phyloP scores from a whole-genome alignment of 2,113 vertebrate species.

The Bothrops jararaca region DNA sequence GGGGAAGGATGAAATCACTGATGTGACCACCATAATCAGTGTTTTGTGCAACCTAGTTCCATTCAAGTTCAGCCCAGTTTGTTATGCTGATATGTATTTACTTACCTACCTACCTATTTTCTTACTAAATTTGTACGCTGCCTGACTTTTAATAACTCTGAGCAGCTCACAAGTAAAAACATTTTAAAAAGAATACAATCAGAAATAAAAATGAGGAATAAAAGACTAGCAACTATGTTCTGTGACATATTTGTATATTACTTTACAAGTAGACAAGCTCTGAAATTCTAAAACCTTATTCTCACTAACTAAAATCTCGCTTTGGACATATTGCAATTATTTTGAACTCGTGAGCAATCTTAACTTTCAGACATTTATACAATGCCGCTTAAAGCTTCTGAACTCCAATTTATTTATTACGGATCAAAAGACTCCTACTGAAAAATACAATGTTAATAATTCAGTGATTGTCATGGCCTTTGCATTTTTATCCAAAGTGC shows the following conservation, averaged over 20 bases:
- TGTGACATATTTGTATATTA: neutral
- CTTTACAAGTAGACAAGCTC: neutral
- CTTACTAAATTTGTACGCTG: neutral
- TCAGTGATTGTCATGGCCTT: neutral
- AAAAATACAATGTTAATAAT: neutral
- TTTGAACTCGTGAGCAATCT: neutral
- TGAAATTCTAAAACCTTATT: neutral
- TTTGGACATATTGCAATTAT: neutral
- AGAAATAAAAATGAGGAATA: neutral
- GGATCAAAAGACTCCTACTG: neutral
- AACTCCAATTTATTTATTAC: neutral
- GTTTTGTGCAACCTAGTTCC: neutral
- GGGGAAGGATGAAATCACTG: neutral
- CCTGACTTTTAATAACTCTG: neutral
- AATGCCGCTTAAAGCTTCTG: neutral
- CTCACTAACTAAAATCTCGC: neutral
- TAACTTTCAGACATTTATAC: neutral
- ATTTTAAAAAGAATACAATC: neutral
- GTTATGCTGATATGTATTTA: neutral
- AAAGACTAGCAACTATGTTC: neutral
- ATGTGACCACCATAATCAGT: neutral
- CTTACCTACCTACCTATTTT: neutral
- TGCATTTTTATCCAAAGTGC: neutral
- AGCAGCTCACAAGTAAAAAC: neutral
- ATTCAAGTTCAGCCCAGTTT: neutral